Percentiles rank a stretch among this genome's conserved stretches.
phyloP scores from a whole-genome alignment of 2,888 invertebrate species.

The Elysia crispata region DNA sequence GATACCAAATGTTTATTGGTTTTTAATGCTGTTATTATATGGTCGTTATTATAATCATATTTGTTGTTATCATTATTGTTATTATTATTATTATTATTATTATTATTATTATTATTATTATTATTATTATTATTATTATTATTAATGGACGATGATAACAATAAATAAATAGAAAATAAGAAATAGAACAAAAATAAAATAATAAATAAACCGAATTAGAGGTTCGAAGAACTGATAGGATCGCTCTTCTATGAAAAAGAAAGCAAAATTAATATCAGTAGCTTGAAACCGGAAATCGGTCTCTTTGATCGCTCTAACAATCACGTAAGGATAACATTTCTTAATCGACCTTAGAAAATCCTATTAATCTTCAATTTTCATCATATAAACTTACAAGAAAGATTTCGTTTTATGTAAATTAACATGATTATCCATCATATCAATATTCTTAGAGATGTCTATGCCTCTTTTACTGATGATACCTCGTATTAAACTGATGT shows the following conservation, averaged over 20 bases:
- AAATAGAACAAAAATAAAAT: neutral
- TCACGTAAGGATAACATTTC: slow-evolving; percentile 42
- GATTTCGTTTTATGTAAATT: too few species aligned
- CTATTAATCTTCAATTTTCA: neutral
- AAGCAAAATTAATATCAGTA: neutral
- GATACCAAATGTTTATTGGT: too few species aligned
- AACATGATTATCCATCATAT: too few species aligned
- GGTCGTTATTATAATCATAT: too few species aligned
- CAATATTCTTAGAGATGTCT: too few species aligned
- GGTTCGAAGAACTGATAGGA: neutral
- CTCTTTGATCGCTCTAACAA: slow-evolving; percentile 46
- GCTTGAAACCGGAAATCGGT: slow-evolving; percentile 32
- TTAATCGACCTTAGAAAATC: neutral
- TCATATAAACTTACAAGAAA: too few species aligned
- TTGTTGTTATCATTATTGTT: too few species aligned
- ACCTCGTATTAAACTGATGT: too few species aligned
- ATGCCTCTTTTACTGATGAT: too few species aligned
- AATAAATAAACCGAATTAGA: neutral
- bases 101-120: neutral
- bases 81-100: neutral
- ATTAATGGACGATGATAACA: too few species aligned
- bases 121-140: neutral
- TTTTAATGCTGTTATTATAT: too few species aligned
- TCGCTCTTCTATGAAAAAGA: neutral
- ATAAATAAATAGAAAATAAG: too few species aligned